A percentile compares a stretch with the other conserved stretches of the same genome.
These are phyloP conservation scores for Mesochorus sp. DNA, from an alignment of 2,888 invertebrate genomes.

Conservation along the genomic window DNA sequence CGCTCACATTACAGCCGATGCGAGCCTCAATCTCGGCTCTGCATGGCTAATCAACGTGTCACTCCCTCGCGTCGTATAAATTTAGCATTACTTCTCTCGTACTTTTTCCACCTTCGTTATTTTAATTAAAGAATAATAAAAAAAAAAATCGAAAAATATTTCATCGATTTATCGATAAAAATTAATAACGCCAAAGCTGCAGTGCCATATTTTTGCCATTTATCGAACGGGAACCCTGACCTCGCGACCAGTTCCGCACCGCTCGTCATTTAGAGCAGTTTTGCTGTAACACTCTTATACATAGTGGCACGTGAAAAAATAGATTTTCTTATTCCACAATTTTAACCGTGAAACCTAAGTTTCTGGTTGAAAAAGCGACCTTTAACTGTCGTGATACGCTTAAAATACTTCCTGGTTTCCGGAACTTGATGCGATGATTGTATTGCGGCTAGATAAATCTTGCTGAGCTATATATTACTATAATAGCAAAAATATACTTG, in stretches of 20 bases:
- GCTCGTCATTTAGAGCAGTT: conserved; percentile 51
- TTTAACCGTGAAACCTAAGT: conserved; percentile 47
- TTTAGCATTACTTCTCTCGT: background rate
- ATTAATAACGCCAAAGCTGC: background rate
- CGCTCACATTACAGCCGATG: conserved; percentile 6
- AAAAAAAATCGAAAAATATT: background rate
- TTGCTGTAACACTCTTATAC: conserved; percentile 8
- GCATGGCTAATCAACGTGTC: conserved; percentile 19
- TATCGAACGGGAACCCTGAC: conserved; percentile 23
- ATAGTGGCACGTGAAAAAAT: background rate
- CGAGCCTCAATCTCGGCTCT: conserved; percentile 26
- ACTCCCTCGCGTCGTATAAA: background rate
- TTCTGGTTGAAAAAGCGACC: conserved; percentile 51
- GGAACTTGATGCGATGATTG: conserved; percentile 20
- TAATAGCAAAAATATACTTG: background rate
- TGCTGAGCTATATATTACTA: background rate
- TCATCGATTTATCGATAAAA: background rate
- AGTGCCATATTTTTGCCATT: background rate
- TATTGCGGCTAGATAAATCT: background rate
- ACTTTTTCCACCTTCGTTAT: background rate
- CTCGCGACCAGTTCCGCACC: conserved; percentile 54
- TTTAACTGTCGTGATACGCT: background rate
- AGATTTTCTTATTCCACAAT: conserved; percentile 13
- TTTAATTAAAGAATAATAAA: background rate
- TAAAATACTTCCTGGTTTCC: conserved; percentile 43